A percentile compares a stretch with the other conserved stretches of the same genome.
These are phyloP conservation scores for Xestia xanthographa DNA, from an alignment of 2,888 invertebrate species.

Conservation along the genomic window DNA sequence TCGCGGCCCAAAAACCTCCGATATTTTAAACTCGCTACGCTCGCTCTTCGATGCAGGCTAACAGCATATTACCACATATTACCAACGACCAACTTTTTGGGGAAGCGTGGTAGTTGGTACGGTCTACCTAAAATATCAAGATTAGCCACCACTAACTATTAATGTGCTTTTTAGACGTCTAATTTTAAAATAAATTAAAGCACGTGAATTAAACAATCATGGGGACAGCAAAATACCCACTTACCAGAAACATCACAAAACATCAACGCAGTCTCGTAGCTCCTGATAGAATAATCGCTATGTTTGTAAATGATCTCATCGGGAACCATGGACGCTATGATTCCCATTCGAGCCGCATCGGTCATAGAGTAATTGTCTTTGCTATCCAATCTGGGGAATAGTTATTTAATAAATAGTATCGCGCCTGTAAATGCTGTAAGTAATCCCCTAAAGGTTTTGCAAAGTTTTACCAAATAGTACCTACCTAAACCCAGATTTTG, in stretches of 20 bases:
- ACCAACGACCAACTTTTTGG: background rate
- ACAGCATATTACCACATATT: no score
- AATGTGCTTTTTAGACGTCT: no score
- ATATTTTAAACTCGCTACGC: no score
- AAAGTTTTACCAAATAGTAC: background rate
- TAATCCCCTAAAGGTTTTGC: background rate
- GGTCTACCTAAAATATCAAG: no score
- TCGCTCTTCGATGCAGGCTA: no score
- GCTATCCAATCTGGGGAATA: constrained; percentile 52
- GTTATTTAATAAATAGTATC: background rate
- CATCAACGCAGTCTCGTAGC: constrained; percentile 91
- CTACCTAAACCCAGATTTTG: no score
- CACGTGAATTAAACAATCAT: background rate
- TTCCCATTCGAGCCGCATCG: constrained; percentile 81
- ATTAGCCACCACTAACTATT: no score
- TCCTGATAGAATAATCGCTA: constrained; percentile 87
- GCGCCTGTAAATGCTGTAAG: background rate
- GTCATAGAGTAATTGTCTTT: constrained; percentile 58
- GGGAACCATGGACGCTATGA: constrained; percentile 92
- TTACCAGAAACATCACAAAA: constrained; percentile 92
- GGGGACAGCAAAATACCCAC: constrained; percentile 35
- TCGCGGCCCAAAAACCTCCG: no score
- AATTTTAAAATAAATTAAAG: background rate
- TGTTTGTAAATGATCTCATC: constrained; percentile 92
- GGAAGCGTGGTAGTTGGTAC: no score